Evolutionary conservation across 2,797 vertebrate species (phyloP), one percentile per base, ranked within the genome.

Genomic region (Rhinichthys osculus): DNA sequence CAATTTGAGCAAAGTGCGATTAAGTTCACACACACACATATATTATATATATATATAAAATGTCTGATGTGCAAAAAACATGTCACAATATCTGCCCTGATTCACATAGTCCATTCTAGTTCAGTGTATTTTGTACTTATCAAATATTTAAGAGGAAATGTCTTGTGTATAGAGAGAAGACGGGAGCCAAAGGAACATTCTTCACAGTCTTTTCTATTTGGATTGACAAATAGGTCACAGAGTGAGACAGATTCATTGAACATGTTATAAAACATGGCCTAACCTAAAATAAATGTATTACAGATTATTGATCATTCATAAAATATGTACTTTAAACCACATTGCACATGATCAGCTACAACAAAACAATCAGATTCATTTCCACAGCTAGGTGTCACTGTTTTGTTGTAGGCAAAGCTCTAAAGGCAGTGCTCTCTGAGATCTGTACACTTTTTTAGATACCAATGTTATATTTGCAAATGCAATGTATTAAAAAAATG

Each of bases 81-180:
- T 67, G 21, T 30, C 59, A 50, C 64, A 73, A 71, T 71, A 70
- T 40, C 33, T 81, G 69, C 62, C n/a, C 47, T 78, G 19, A 23
- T 84, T 87, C 80, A 64, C 54, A 33, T 17, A 64, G 82, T 59
- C 35, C 67, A n/a, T 80, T 83, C 69, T 69, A 42, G 40, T 72
- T 10, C 67, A 17, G 59, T 89, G 86, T 84, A 67, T 86, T 85
- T 52, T 81, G 81, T 44, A 85, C 62, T 84, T 40, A 84, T 94
- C 85, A 92, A 91, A 92, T 92, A 91, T 92, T 76, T 88, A 92
- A 91, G 78, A 89, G 78, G 86, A 70, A 76, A 44, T 82, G 81
- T 87, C 70, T 88, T 87, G 89, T 90, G 88, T 90, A 91, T 91
- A 85, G 89, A 86, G 89, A 83, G 54, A 66, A 44, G 50, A 62